Percentiles rank a stretch among this genome's conserved stretches.
These are phyloP conservation scores for Notolabrus celidotus DNA, from an alignment of 2,797 vertebrate species.

Conservation along the genomic window DNA sequence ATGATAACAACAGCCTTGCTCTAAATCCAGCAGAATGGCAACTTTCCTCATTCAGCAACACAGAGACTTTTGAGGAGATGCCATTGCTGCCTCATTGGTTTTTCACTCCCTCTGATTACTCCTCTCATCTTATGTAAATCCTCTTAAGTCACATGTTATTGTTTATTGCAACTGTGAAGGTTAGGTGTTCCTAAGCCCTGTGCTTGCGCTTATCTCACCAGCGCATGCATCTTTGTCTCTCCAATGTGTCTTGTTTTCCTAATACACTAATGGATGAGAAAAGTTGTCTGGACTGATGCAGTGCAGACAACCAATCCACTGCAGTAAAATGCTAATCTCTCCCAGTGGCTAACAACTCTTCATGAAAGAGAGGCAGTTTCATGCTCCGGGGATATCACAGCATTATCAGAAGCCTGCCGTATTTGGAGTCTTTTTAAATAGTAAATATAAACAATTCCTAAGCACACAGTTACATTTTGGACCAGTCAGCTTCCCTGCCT, in stretches of 20 bases:
- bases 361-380: conserved; percentile 79
- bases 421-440: conserved; percentile 46
- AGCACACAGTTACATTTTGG: conserved; percentile 41
- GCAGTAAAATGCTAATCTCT: conserved; percentile 83
- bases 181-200: conserved; percentile 89
- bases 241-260: conserved; percentile 84
- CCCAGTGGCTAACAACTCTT: conserved; percentile 79
- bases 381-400: conserved; percentile 78
- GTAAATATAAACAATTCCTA: conserved; percentile 53
- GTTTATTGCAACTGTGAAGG: conserved; percentile 88
- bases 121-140: conserved; percentile 90
- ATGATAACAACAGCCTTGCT: conserved; percentile 73
- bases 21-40: conserved; percentile 80
- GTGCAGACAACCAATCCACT: conserved; percentile 82
- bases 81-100: conserved; percentile 86
- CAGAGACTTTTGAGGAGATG: conserved; percentile 84
- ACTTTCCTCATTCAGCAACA: conserved; percentile 80
- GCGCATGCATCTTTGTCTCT: conserved; percentile 89
- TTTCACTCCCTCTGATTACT: conserved; percentile 86
- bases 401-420: conserved; percentile 70
- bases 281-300: conserved; percentile 86
- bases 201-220: conserved; percentile 85
- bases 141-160: conserved; percentile 91
- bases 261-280: conserved; percentile 86
- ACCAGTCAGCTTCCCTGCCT: conserved; percentile 26